Evolutionary conservation across 2,797 vertebrate genomes (phyloP).

Genomic region (Linurgus olivaceus): DNA sequence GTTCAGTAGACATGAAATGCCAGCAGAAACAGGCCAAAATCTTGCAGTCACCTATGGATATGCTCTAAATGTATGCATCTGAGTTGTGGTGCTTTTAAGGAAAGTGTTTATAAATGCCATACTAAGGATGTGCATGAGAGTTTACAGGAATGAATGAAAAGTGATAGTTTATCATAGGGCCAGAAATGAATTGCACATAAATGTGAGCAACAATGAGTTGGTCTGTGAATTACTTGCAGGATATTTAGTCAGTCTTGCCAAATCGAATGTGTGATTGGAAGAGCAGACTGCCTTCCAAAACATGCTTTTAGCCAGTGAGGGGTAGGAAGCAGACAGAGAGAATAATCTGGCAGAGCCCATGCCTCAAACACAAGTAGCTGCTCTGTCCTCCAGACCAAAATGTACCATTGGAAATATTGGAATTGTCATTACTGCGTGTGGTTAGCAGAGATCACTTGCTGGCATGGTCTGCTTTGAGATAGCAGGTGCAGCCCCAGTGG

Average conservation of each 20-base stretch:
- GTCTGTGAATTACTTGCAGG: not conserved
- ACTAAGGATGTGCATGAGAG: not conserved
- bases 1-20: not conserved
- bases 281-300: not conserved
- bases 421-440: not conserved
- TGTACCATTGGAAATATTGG: not conserved
- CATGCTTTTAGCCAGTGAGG: not conserved
- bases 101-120: not conserved
- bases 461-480: accelerated
- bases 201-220: not conserved
- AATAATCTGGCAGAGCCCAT: accelerated
- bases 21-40: not conserved
- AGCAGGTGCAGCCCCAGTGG: not conserved
- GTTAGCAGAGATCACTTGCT: not conserved
- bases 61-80: not conserved
- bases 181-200: not conserved
- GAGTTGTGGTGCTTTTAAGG: not conserved
- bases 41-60: not conserved
- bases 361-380: accelerated
- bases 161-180: not conserved
- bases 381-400: not conserved
- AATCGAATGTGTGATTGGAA: not conserved
- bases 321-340: not conserved
- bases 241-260: not conserved
- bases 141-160: not conserved